phyloP scores from a whole-genome alignment of 2,888 invertebrate species.

The Tholera decimalis region DNA sequence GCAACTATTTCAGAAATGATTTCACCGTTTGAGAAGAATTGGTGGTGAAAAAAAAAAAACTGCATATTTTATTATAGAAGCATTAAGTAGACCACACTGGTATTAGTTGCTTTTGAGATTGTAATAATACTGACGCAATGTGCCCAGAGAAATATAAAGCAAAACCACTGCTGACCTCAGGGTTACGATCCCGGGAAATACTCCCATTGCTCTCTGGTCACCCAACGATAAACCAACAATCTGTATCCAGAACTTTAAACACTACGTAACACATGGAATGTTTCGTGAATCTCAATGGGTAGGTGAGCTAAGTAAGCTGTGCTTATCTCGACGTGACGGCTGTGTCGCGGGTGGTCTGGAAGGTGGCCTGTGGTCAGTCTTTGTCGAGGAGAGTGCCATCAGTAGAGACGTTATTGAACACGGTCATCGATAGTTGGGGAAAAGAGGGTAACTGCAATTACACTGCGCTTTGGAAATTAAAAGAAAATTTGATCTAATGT shows the following conservation, averaged over 20 bases:
- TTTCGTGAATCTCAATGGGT: constrained; percentile 75
- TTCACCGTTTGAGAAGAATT: constrained; percentile 10
- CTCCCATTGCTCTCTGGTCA: constrained; percentile 36
- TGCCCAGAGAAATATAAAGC: constrained; percentile 49
- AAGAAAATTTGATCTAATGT: no score
- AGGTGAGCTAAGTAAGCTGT: constrained; percentile 53
- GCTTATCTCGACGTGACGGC: constrained; percentile 54
- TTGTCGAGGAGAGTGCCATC: constrained; percentile 59
- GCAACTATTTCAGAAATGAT: constrained; percentile 30
- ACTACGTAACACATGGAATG: constrained; percentile 74
- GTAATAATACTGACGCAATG: constrained; percentile 69
- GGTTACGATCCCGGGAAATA: constrained; percentile 29
- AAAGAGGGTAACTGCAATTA: neutral
- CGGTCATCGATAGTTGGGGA: constrained; percentile 46
- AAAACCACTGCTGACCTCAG: constrained; percentile 44
- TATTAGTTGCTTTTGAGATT: constrained; percentile 66
- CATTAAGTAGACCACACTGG: constrained; percentile 55
- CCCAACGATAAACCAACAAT: constrained; percentile 44
- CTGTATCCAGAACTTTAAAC: constrained; percentile 53
- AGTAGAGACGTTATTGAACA: constrained; percentile 43
- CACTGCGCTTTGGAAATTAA: neutral
- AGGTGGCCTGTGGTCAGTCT: constrained; percentile 70
- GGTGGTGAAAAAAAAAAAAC: constrained; percentile 15
- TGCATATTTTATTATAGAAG: constrained; percentile 16
- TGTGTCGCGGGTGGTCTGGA: constrained; percentile 34